Base-by-base conservation (phyloP, 2,113 vertebrate genomes). In the Muntiacus reevesi region DNA sequence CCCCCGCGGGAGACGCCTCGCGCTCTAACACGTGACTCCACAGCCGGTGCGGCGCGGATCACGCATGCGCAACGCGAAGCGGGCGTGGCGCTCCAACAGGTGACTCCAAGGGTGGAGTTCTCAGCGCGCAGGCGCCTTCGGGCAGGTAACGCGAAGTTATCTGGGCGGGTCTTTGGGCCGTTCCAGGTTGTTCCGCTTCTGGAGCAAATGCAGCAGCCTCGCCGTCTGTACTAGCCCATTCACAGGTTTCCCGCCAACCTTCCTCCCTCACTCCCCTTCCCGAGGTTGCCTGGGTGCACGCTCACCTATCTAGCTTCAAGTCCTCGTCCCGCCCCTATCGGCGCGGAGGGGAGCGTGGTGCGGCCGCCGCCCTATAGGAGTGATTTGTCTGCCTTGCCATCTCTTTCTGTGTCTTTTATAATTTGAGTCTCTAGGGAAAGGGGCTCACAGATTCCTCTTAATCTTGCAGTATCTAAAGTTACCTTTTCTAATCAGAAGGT, bases 1-100 rank as follows among this genome's bases (percentile, higher is more conserved):
- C 85, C 97, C 52, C 87, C 59, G 76, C 15, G 23, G 84, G 52
- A 87, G 55, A 40, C 27, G 6, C 67, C 91, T 55, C 17, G 13
- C 45, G 30, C 40, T 47, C n/a, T 2, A 6, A 17, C 97, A 98
- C 97, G 98, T 98, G 98, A 98, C 83, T 13, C 17, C 83, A 6
- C 64, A 2, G 54, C 55, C 55, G 13, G 1, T 7, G 45, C 40
- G 16, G 23, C 59, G 11, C 11, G 25, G 19, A 36, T 1, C 23
- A 81, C 98, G 98, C 98, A 96, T 81, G 98, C 87, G 97, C 96
- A 3, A 23, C 6, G 16, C 12, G 2, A 21, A 8, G 79, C 5
- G 64, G 82, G 94, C 17, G 74, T 45, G 67, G 79, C 50, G n/a
- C n/a, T 3, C 40, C 7, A 16, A 17, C 97, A 97, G 98, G 97